Evolutionary conservation across 2,113 vertebrate species (phyloP), one percentile per base, ranked within the genome.

Genomic region (Lanius ludovicianus): DNA sequence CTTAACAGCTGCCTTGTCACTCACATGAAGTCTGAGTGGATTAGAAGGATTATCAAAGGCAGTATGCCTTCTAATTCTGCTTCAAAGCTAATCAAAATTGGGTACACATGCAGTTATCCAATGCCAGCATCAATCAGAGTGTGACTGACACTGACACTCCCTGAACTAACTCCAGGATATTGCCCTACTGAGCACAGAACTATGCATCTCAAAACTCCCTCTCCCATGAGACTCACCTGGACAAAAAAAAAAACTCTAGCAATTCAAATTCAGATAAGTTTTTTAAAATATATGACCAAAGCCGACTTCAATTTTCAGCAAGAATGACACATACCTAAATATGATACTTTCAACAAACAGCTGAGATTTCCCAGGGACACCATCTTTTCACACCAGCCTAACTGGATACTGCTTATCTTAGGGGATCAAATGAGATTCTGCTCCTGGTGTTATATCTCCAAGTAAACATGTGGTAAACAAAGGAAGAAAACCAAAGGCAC

Each of bases 41-140:
- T 94, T 89, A 95, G 87, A 93, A 87, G 81, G 87, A 91, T 89
- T 96, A 94, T 89, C 65, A 84, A 94, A 94, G 82, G 52, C 77
- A 68, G 81, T 73, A 76, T 84, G 78, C 55, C 10, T 35, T 90
- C 87, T 85, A 91, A 91, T 85, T 87, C 81, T 83, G 63, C 62
- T 94, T 97, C 93, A 95, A 88, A 97, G 82, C 70, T 83, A 77
- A 93, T 94, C 39, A 94, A 91, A 95, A 94, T 71, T 91, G 25
- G 83, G 91, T 95, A 55, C 86, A 92, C 83, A 90, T 28, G 68
- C 71, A 77, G 71, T 82, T 95, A 91, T 46, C 78, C 93, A 94
- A 76, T 50, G 87, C 81, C 93, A 97, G 74, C 41, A 68, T 79
- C 84, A 89, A 87, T 96, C 89, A 91, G 74, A 94, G 81, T 91